phyloP scores from a whole-genome alignment of 2,113 vertebrate species.

The Pholis gunnellus region DNA sequence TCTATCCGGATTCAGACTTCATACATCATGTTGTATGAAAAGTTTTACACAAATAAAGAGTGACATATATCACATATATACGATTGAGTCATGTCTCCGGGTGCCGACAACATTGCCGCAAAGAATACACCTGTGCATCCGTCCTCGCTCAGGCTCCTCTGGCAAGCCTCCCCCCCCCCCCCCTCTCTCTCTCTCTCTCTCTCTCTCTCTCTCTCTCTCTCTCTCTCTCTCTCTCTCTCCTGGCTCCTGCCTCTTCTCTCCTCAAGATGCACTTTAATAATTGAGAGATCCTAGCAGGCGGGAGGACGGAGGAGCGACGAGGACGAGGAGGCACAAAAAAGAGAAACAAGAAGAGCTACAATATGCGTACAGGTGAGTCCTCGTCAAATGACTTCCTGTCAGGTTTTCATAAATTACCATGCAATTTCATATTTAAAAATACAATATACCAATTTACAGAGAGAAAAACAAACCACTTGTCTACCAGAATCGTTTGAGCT shows the following conservation, averaged over 20 bases:
- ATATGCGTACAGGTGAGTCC: not conserved
- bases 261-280: not conserved
- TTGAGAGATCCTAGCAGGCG: not conserved
- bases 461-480: not conserved
- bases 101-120: too few species aligned
- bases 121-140: not conserved
- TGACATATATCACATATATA: not conserved
- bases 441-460: not conserved
- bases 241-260: not conserved
- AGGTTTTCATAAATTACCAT: not conserved
- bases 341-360: not conserved
- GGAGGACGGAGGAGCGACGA: not conserved
- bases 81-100: not conserved
- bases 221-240: too few species aligned
- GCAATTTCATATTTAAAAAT: not conserved
- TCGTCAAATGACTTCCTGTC: conserved; percentile 8
- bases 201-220: too few species aligned
- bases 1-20: not conserved
- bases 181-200: too few species aligned
- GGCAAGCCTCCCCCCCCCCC: too few species aligned
- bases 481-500: not conserved
- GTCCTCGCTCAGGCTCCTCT: too few species aligned
- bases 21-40: not conserved
- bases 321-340: not conserved
- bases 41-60: not conserved